phyloP scores from a whole-genome alignment of 2,797 vertebrate genomes.

The Acropternis orthonyx region DNA sequence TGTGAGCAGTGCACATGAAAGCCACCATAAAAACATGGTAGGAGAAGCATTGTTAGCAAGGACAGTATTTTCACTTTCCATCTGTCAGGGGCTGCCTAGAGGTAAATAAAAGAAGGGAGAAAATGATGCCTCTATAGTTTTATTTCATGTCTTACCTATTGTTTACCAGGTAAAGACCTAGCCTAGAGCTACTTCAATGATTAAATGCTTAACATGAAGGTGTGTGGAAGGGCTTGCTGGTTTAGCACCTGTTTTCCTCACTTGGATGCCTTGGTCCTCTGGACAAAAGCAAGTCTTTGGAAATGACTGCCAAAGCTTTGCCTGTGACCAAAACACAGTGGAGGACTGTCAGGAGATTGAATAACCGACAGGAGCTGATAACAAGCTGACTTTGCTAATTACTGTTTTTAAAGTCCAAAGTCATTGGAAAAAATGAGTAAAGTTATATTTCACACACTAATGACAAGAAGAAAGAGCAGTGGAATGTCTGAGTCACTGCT shows the following conservation, averaged over 20 bases:
- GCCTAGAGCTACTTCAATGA: neutral
- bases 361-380: conserved; percentile 36
- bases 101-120: neutral
- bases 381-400: conserved; percentile 71
- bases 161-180: neutral
- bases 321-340: neutral
- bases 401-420: conserved; percentile 75
- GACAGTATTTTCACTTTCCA: neutral
- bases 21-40: accelerated
- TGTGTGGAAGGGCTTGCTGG: neutral
- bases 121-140: neutral
- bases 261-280: neutral
- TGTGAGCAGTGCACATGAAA: neutral
- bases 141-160: neutral
- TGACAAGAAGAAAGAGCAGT: conserved; percentile 63
- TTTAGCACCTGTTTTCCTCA: neutral
- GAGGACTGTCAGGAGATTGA: neutral
- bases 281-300: neutral
- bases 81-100: neutral
- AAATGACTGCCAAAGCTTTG: neutral
- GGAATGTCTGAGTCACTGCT: conserved; percentile 79
- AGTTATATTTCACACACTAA: conserved; percentile 64
- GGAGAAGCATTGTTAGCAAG: neutral
- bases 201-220: neutral
- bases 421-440: conserved; percentile 76